Evolutionary conservation across 2,888 invertebrate genomes (phyloP).

Genomic region (Tryphoninae sp.): DNA sequence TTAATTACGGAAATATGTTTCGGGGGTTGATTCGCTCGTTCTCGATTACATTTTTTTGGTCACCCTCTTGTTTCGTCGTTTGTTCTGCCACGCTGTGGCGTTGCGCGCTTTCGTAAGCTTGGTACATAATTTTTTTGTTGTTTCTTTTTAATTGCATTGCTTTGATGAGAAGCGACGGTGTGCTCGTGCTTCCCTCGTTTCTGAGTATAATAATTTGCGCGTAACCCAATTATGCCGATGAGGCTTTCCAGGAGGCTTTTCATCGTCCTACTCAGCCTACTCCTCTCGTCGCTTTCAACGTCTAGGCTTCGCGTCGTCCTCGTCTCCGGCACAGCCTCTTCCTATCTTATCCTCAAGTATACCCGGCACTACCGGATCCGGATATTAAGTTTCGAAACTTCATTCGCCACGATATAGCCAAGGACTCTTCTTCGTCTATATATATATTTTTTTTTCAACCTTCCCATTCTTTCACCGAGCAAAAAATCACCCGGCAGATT

Average conservation of each 20-base stretch:
- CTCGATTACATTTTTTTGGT: too few species aligned
- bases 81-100: constrained; percentile 74
- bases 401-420: constrained; percentile 53
- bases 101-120: constrained; percentile 49
- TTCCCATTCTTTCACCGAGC: not conserved
- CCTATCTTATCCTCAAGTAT: constrained; percentile 28
- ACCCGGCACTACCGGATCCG: constrained; percentile 49
- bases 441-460: not conserved
- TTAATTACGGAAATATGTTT: too few species aligned
- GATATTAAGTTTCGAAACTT: constrained; percentile 71
- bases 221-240: constrained; percentile 60
- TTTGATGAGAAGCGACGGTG: constrained; percentile 47
- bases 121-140: constrained; percentile 9
- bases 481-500: constrained; percentile 1
- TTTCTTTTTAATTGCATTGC: constrained; percentile 34
- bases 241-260: constrained; percentile 66
- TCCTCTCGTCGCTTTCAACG: constrained; percentile 30
- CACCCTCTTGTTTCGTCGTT: not conserved
- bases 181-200: constrained; percentile 14
- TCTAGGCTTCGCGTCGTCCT: constrained; percentile 16
- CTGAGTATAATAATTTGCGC: constrained; percentile 57
- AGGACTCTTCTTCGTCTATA: constrained; percentile 1
- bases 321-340: constrained; percentile 35
- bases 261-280: constrained; percentile 48
- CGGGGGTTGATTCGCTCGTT: too few species aligned